Conservation (phyloP, 1,140 invertebrate species). For the Drosophila chauvacae region DNA sequence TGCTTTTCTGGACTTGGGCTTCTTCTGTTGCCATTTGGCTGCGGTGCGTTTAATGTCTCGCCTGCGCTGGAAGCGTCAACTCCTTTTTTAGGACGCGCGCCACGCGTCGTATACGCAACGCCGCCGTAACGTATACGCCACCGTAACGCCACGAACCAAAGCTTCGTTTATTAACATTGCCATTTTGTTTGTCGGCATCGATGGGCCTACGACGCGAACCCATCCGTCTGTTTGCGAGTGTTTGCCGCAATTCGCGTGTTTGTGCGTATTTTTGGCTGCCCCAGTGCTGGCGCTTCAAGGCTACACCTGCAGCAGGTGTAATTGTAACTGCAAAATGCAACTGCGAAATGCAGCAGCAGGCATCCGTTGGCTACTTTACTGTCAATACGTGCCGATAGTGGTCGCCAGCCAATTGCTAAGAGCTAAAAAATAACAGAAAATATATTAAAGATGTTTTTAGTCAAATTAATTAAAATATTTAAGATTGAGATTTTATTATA, state of each 20-base stretch:
- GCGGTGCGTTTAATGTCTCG: slow-evolving; percentile 78
- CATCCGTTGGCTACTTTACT: slow-evolving; percentile 42
- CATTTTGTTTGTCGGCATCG: slow-evolving; percentile 40
- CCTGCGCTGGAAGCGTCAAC: slow-evolving; percentile 76
- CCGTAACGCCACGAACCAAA: slow-evolving; percentile 8
- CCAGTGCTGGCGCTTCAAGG: slow-evolving; percentile 57
- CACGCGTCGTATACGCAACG: slow-evolving; percentile 46
- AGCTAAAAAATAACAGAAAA: neutral
- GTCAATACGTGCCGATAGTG: slow-evolving; percentile 16
- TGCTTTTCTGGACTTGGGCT: slow-evolving; percentile 47
- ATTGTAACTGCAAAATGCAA: slow-evolving; percentile 33
- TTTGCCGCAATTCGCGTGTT: slow-evolving; percentile 6
- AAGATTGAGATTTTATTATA: neutral
- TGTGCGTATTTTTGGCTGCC: slow-evolving; percentile 9
- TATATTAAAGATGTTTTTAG: neutral
- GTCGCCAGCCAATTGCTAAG: slow-evolving; percentile 9
- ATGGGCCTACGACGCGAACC: slow-evolving; percentile 15
- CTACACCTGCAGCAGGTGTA: slow-evolving; percentile 59
- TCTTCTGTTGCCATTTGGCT: slow-evolving; percentile 77
- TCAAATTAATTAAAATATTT: neutral
- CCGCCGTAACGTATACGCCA: slow-evolving; percentile 29
- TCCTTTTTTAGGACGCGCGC: slow-evolving; percentile 64
- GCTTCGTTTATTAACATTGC: slow-evolving; percentile 28
- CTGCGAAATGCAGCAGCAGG: slow-evolving; percentile 22
- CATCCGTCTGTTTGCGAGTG: slow-evolving; percentile 10